Conservation (phyloP, 2,113 vertebrate species). For the Scomber scombrus region DNA sequence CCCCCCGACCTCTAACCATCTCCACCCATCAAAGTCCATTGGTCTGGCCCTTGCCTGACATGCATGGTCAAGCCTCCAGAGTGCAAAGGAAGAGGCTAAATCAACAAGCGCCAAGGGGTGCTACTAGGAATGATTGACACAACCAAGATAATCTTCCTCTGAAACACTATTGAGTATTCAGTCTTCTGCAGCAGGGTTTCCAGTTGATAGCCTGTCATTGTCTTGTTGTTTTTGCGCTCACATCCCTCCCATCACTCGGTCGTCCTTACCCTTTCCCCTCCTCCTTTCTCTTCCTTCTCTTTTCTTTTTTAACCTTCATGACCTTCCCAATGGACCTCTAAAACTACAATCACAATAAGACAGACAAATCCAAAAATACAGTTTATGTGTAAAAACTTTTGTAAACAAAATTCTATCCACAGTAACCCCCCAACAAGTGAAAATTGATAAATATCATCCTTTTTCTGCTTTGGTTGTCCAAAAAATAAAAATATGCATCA, state of each 20-base stretch:
- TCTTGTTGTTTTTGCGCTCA: conserved; percentile 31
- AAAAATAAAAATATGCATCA: no score
- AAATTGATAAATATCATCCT: no score
- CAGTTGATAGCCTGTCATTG: conserved; percentile 16
- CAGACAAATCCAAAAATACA: background rate
- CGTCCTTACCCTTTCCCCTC: background rate
- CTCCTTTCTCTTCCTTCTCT: background rate
- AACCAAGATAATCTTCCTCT: conserved; percentile 35
- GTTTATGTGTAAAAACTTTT: background rate
- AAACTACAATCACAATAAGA: background rate
- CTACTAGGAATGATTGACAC: conserved; percentile 57
- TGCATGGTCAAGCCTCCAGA: conserved; percentile 36
- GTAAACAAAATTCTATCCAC: no score
- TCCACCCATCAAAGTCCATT: conserved; percentile 43
- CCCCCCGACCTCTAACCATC: conserved; percentile 20
- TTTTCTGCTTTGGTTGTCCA: no score
- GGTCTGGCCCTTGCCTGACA: conserved; percentile 59
- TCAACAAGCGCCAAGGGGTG: conserved; percentile 26
- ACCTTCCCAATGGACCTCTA: background rate
- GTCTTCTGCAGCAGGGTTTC: conserved; percentile 1
- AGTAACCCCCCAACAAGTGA: no score
- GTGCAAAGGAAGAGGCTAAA: conserved; percentile 37
- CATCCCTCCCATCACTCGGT: background rate
- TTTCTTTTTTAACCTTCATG: background rate
- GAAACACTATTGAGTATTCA: conserved; percentile 39